These are phyloP conservation scores for Chymomyza procnemis DNA, from an alignment of 2,888 invertebrate species.

Conservation along the genomic window DNA sequence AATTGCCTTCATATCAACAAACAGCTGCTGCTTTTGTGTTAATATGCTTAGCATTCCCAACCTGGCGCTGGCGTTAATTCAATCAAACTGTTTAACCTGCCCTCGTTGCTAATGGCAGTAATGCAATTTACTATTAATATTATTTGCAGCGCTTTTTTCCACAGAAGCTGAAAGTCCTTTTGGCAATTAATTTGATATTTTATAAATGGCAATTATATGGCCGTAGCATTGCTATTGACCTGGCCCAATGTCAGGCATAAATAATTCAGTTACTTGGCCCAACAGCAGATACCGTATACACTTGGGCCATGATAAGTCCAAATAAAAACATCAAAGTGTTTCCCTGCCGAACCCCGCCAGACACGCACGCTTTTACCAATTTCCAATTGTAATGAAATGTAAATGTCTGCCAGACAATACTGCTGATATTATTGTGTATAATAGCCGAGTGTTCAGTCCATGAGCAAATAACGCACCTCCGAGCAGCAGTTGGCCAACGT, in stretches of 20 bases:
- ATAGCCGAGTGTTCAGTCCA: not conserved
- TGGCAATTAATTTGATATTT: conserved; percentile 1
- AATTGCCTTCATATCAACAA: not conserved
- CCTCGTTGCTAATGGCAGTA: conserved; percentile 53
- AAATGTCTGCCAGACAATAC: not conserved
- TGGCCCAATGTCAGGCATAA: not conserved
- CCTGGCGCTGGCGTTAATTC: not conserved
- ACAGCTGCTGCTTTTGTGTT: not conserved
- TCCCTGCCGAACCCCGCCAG: not conserved
- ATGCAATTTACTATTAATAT: conserved; percentile 59
- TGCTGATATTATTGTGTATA: not conserved
- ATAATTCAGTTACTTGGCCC: not conserved
- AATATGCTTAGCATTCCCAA: not conserved
- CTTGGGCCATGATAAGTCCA: not conserved
- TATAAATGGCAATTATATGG: not conserved
- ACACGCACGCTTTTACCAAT: not conserved
- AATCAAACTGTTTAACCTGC: conserved; percentile 48
- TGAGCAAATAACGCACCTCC: conserved; percentile 14
- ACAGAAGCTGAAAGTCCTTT: not conserved
- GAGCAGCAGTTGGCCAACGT: not conserved
- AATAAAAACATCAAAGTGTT: not conserved
- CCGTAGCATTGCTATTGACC: not conserved
- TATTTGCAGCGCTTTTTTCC: conserved; percentile 38
- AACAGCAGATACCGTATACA: too few relatives aligned
- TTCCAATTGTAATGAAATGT: not conserved